A percentile compares a stretch with the other conserved stretches of the same genome.
These are phyloP conservation scores for Agrotis segetum DNA, from an alignment of 2,888 invertebrate species.

Conservation along the genomic window DNA sequence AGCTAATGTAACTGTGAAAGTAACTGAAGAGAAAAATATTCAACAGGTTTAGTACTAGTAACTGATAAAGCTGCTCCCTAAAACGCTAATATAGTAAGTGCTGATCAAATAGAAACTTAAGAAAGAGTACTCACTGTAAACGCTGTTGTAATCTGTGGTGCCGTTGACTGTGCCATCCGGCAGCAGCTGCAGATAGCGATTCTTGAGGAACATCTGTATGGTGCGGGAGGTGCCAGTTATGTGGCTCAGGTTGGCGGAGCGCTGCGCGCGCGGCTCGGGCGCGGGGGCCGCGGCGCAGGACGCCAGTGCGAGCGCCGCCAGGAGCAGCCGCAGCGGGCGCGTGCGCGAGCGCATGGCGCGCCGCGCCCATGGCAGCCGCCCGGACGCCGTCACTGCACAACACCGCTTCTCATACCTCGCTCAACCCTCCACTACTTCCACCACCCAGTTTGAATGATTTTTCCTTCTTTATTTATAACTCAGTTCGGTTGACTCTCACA, in stretches of 20 bases:
- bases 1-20: background rate
- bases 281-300: conserved; percentile 89
- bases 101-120: background rate
- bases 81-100: background rate
- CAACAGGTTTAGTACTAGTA: too few relatives aligned
- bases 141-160: conserved; percentile 94
- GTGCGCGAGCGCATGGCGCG: conserved; percentile 89
- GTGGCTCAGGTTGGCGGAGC: conserved; percentile 95
- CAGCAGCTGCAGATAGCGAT: conserved; percentile 95
- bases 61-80: background rate
- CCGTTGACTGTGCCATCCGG: conserved; percentile 97
- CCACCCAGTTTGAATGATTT: conserved; percentile 51
- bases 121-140: conserved; percentile 94
- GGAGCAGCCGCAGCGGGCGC: conserved; percentile 90
- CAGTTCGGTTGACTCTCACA: conserved; percentile 63
- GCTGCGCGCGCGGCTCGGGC: conserved; percentile 92
- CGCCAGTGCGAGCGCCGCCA: conserved; percentile 89
- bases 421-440: conserved; percentile 59
- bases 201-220: conserved; percentile 96
- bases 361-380: conserved; percentile 90
- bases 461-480: conserved; percentile 50
- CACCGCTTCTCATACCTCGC: conserved; percentile 80
- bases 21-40: background rate
- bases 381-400: conserved; percentile 89
- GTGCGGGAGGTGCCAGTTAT: conserved; percentile 95